These are phyloP conservation scores for Trinorchestia longiramus DNA, from an alignment of 1,140 invertebrate species.

Conservation along the genomic window DNA sequence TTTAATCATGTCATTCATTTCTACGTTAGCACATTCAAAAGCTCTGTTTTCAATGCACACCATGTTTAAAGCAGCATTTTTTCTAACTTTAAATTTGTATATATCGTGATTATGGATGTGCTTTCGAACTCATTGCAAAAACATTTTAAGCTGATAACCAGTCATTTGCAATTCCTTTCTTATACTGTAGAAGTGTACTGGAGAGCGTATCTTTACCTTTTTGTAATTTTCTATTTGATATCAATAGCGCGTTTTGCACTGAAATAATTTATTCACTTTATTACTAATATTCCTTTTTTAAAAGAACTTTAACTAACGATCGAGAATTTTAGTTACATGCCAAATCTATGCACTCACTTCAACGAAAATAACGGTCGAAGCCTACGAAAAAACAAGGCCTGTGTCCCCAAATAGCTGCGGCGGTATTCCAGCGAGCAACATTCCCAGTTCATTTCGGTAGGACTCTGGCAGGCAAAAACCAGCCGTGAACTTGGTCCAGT, in stretches of 20 bases:
- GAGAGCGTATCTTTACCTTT: not conserved
- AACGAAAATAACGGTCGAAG: not conserved
- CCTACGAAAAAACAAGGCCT: not conserved
- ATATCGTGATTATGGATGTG: not conserved
- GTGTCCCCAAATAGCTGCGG: not conserved
- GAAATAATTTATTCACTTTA: not conserved
- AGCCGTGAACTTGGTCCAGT: not conserved
- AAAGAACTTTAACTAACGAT: not conserved
- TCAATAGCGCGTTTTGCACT: not conserved
- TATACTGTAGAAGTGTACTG: not conserved
- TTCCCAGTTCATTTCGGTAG: not conserved
- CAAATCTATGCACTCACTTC: not conserved
- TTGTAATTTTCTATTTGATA: not conserved
- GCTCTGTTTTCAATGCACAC: too few relatives aligned
- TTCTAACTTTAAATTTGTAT: too few relatives aligned
- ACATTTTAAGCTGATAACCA: too few relatives aligned
- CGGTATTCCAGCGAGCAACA: not conserved
- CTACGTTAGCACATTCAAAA: too few relatives aligned
- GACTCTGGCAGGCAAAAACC: not conserved
- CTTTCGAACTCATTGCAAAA: too few relatives aligned
- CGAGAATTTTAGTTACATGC: not conserved
- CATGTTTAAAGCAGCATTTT: too few relatives aligned
- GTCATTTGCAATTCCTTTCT: not conserved
- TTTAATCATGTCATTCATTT: too few relatives aligned
- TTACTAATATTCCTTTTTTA: not conserved